Conservation (phyloP, 2,113 vertebrate genomes). For the Solea solea region DNA sequence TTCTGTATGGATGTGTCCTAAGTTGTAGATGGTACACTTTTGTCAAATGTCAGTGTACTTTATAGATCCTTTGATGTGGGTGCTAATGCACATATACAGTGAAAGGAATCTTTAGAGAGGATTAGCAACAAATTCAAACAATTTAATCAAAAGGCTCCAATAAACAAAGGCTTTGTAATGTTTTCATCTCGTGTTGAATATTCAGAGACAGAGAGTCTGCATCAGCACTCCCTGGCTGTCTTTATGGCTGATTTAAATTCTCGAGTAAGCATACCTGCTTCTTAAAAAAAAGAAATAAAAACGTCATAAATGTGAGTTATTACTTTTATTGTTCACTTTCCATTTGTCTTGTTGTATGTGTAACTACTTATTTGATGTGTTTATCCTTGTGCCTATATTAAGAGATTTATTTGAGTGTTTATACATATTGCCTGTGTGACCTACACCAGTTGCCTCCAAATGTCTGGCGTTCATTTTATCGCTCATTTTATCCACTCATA, state of each 20-base stretch:
- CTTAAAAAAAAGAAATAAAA: neutral
- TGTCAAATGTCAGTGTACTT: neutral
- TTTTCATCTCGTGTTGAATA: constrained; percentile 33
- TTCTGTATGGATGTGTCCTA: too few relatives aligned
- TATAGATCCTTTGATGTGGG: neutral
- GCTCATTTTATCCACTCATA: constrained; percentile 21
- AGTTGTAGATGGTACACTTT: too few relatives aligned
- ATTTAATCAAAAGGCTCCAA: constrained; percentile 25
- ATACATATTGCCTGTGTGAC: neutral
- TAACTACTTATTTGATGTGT: constrained; percentile 8
- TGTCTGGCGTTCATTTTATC: constrained; percentile 14
- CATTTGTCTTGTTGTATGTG: constrained; percentile 3
- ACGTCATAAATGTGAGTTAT: neutral
- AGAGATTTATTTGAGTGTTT: neutral
- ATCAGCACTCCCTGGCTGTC: constrained; percentile 1
- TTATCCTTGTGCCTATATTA: too few relatives aligned
- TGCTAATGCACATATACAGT: constrained; percentile 1
- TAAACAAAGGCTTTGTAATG: constrained; percentile 5
- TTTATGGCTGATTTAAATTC: constrained; percentile 16
- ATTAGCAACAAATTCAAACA: constrained; percentile 43
- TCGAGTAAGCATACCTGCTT: constrained; percentile 25
- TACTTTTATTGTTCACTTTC: neutral
- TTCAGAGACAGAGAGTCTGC: constrained; percentile 2
- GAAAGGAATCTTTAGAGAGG: constrained; percentile 1
- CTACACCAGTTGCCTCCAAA: constrained; percentile 13